phyloP scores from a whole-genome alignment of 2,113 vertebrate species.

The Bubo bubo region DNA sequence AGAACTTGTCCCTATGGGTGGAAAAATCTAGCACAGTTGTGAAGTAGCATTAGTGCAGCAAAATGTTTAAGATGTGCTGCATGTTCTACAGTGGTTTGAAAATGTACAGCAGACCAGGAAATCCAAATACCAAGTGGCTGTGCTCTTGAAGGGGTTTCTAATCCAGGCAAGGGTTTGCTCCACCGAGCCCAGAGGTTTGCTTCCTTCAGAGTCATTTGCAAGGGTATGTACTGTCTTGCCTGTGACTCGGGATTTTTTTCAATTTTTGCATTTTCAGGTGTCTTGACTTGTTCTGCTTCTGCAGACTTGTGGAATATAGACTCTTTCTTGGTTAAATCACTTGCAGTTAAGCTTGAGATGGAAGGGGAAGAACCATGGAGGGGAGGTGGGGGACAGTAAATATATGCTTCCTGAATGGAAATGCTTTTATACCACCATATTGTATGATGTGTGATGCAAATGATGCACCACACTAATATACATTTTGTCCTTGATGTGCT shows the following conservation, averaged over 20 bases:
- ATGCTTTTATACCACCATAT: background rate
- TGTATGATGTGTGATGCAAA: background rate
- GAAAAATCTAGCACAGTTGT: background rate
- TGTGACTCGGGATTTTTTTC: background rate
- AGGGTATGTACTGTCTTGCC: background rate
- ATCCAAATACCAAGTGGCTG: background rate
- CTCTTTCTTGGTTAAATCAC: background rate
- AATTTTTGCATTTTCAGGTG: background rate
- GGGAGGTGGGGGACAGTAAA: background rate
- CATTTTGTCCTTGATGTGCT: background rate
- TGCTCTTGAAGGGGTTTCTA: background rate
- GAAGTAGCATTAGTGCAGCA: background rate
- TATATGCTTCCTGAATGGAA: background rate
- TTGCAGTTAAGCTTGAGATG: background rate
- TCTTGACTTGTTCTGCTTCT: background rate
- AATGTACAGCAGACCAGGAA: background rate
- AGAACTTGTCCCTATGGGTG: background rate
- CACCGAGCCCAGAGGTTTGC: background rate
- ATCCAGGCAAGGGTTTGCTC: background rate
- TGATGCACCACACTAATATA: background rate
- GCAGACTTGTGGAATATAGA: background rate
- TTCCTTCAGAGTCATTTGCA: background rate
- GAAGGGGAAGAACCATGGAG: background rate
- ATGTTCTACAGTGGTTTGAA: background rate
- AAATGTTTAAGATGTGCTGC: background rate